Evolutionary conservation across 2,888 invertebrate species (phyloP).

Genomic region (Trichacis sp.): DNA sequence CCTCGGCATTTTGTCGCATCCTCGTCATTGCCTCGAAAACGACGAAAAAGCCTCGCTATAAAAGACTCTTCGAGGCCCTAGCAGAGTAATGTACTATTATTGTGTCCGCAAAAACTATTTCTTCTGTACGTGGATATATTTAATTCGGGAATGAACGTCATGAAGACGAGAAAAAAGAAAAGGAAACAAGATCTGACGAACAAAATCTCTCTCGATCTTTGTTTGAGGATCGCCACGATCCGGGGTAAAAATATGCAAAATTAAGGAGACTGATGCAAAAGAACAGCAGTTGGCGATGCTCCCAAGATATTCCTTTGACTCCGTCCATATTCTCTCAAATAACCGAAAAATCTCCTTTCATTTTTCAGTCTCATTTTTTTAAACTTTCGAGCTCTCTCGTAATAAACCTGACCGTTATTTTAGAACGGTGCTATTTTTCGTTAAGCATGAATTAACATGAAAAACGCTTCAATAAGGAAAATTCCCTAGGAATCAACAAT

Average conservation of each 20-base stretch:
- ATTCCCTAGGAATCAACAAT: too few species aligned
- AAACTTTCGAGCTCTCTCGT: not conserved
- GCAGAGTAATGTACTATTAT: too few species aligned
- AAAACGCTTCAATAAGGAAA: too few species aligned
- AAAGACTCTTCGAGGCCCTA: too few species aligned
- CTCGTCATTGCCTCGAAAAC: too few species aligned
- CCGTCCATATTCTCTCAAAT: conserved; percentile 25
- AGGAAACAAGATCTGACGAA: not conserved
- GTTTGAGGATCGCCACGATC: conserved; percentile 43
- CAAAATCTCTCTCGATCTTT: conserved; percentile 25
- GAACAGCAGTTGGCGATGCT: conserved; percentile 35
- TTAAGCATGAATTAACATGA: not conserved
- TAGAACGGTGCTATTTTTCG: not conserved
- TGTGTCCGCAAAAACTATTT: too few species aligned
- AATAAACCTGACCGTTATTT: not conserved
- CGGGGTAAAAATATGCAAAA: conserved; percentile 28
- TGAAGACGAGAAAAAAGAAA: not conserved
- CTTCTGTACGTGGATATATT: too few species aligned
- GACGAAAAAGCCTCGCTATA: too few species aligned
- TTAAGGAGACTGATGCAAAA: conserved; percentile 42
- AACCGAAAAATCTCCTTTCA: not conserved
- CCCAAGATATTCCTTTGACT: conserved; percentile 34
- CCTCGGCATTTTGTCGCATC: too few species aligned
- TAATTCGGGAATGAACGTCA: too few species aligned
- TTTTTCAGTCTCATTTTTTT: not conserved